Evolutionary conservation across 2,888 invertebrate species (phyloP), one percentile per base, ranked within the genome.

Genomic region (Cosmopolites sordidus): DNA sequence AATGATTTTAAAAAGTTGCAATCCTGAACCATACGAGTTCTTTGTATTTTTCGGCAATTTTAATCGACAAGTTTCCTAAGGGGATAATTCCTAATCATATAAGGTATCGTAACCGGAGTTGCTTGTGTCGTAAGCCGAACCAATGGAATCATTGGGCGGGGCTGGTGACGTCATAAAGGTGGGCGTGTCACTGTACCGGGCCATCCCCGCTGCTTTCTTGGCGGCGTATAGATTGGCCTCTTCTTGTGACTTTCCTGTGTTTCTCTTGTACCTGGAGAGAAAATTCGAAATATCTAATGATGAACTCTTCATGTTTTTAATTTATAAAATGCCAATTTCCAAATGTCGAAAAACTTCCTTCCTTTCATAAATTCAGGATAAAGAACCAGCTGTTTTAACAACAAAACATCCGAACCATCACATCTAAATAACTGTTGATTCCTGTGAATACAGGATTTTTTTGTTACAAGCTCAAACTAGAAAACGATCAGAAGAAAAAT

Each of bases 191-290:
- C 89, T 89, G 63, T 91, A 90, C 5, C 73, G 73, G 12, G 72
- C 78, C 68, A 80, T 81, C 78, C 92, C 92, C 63, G 92, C 92
- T 63, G 94, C 94, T 76, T 96, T 97, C 79, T 98, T 98, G 61
- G 97, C 97, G 57, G 97, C 97, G 77, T 98, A 98, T 70, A 98
- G 80, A 77, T 97, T 97, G 54, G 98, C 98, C 78, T 99, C 98
- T 77, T 99, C 98, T 76, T 98, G 97, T 52, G 97, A 97, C 77
- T 99, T 99, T 69, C 96, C 97, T 65, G 99, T 98, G 78, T 98
- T 98, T 81, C 98, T 99, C 88, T 99, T 99, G 81, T 98, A 99
- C 69, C 58, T 58, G 43, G 18, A 62, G 87, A 45, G 49, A 53
- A 52, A 52, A 51, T 56, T 56, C 56, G 52, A 56, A 56, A 56